Evolutionary conservation across 2,888 invertebrate species (phyloP).

Genomic region (Apodemia duryi): DNA sequence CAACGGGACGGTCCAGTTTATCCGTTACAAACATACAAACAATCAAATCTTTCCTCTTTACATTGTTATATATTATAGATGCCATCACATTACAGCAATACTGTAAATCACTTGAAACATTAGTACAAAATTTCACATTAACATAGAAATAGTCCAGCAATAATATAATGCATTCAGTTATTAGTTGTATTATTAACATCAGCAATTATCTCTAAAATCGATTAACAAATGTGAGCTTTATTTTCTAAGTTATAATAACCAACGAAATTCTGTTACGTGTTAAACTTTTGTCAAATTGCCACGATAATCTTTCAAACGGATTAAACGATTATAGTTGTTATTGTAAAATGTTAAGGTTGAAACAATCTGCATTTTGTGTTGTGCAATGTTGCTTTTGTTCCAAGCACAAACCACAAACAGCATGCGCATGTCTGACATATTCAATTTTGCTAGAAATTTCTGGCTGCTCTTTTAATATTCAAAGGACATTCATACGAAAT

Average conservation of each 20-base stretch:
- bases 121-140: not conserved
- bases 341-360: constrained; percentile 15
- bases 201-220: constrained; percentile 7
- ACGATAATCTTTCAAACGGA: not conserved
- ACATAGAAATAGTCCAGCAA: not conserved
- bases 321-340: constrained; percentile 21
- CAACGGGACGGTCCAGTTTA: no score
- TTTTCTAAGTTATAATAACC: constrained; percentile 20
- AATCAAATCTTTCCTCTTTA: no score
- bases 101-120: not conserved
- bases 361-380: not conserved
- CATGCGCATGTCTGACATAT: constrained; percentile 49
- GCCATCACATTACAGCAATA: not conserved
- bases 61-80: no score
- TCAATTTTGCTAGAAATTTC: constrained; percentile 43
- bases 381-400: constrained; percentile 27
- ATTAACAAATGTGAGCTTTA: constrained; percentile 23
- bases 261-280: constrained; percentile 17
- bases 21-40: no score
- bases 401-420: constrained; percentile 56
- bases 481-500: constrained; percentile 3
- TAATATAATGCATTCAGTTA: not conserved
- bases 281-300: constrained; percentile 26
- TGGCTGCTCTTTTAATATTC: constrained; percentile 23
- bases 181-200: constrained; percentile 3